Conservation (phyloP, 2,888 invertebrate genomes). For the Caradrina kadenii region DNA sequence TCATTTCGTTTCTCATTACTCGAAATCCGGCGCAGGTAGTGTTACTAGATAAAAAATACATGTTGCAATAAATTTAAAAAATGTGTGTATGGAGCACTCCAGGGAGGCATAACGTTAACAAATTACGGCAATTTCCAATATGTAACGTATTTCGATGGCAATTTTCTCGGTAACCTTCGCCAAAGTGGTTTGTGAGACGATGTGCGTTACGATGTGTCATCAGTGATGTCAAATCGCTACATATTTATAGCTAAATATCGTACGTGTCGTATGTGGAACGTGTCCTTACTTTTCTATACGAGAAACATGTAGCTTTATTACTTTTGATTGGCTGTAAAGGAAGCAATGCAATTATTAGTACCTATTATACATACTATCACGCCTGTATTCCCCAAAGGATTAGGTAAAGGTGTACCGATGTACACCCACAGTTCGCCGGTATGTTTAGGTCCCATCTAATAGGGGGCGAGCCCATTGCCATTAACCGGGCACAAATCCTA, state of each 20-base stretch:
- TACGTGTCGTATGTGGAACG: neutral
- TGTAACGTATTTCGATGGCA: slow-evolving; percentile 78
- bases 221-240: slow-evolving; percentile 23
- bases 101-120: slow-evolving; percentile 79
- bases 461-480: too few species aligned
- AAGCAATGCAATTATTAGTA: neutral
- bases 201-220: slow-evolving; percentile 48
- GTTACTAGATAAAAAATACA: slow-evolving; percentile 67
- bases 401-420: too few species aligned
- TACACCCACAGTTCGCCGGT: too few species aligned
- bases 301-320: slow-evolving; percentile 19
- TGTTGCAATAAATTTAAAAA: slow-evolving; percentile 69
- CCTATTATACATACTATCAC: too few species aligned
- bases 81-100: slow-evolving; percentile 62
- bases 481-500: too few species aligned
- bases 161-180: slow-evolving; percentile 66
- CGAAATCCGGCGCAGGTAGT: slow-evolving; percentile 64
- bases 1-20: slow-evolving; percentile 68
- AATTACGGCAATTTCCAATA: slow-evolving; percentile 82
- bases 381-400: too few species aligned
- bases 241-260: slow-evolving; percentile 27
- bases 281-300: slow-evolving; percentile 8
- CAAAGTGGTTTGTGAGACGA: slow-evolving; percentile 32
- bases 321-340: slow-evolving; percentile 13
- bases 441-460: too few species aligned